Conservation (phyloP, 1,140 invertebrate genomes). For the Zophobas morio region DNA sequence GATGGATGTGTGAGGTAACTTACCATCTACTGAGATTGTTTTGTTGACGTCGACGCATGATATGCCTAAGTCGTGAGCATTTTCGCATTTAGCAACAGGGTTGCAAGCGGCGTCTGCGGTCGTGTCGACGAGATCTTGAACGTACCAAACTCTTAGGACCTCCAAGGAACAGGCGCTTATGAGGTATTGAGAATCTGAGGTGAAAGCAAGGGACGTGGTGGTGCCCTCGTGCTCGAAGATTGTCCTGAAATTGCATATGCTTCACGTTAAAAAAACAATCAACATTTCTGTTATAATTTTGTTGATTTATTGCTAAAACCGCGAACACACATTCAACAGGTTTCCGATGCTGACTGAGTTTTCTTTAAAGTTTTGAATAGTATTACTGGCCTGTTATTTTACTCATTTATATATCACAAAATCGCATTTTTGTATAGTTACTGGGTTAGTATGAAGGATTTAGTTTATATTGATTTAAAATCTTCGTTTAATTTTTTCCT, state of each 20-base stretch:
- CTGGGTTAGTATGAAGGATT: too few relatives aligned
- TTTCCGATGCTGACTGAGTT: too few relatives aligned
- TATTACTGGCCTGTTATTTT: too few relatives aligned
- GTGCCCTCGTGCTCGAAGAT: slow-evolving; percentile 79
- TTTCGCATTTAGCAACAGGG: slow-evolving; percentile 70
- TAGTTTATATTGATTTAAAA: too few relatives aligned
- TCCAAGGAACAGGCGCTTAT: slow-evolving; percentile 79
- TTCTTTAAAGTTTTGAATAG: too few relatives aligned
- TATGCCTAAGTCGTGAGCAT: slow-evolving; percentile 84
- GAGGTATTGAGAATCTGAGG: slow-evolving; percentile 77
- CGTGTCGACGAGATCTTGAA: slow-evolving; percentile 68
- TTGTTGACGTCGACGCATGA: slow-evolving; percentile 76
- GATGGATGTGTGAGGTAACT: slow-evolving; percentile 3
- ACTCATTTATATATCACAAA: too few relatives aligned
- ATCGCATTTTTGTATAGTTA: too few relatives aligned
- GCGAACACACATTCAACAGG: too few relatives aligned
- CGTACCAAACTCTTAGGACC: slow-evolving; percentile 77
- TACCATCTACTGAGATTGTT: slow-evolving; percentile 64
- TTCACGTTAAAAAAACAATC: background rate
- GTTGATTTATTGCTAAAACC: too few relatives aligned
- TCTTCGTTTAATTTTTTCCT: too few relatives aligned
- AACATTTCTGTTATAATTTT: slow-evolving; percentile 1
- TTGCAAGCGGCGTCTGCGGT: slow-evolving; percentile 64
- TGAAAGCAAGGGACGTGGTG: slow-evolving; percentile 75
- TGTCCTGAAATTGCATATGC: slow-evolving; percentile 67